Conservation (phyloP, 2,797 vertebrate species). For the Pangasius djambal region DNA sequence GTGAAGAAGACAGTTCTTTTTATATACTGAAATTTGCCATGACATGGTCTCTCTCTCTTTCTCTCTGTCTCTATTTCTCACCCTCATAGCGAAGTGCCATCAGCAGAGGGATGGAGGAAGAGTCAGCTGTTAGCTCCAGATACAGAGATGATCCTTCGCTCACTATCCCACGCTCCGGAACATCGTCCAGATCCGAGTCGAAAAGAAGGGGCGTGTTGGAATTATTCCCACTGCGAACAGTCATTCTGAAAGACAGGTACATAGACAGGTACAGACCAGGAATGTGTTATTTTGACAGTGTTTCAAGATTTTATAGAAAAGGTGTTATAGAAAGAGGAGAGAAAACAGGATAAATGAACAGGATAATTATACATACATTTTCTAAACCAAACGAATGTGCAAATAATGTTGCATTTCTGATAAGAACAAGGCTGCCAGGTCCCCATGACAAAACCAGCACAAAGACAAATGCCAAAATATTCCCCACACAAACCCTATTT, state of each 20-base stretch:
- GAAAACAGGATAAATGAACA: neutral
- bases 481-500: neutral
- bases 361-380: neutral
- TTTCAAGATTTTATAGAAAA: neutral
- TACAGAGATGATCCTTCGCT: slow-evolving; percentile 86
- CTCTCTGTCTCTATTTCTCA: slow-evolving; percentile 61
- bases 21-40: slow-evolving; percentile 11
- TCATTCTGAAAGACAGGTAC: slow-evolving; percentile 72
- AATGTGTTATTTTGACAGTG: neutral
- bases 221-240: slow-evolving; percentile 86
- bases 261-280: neutral
- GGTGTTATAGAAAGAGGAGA: neutral
- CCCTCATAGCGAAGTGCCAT: slow-evolving; percentile 90
- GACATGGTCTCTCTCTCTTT: neutral
- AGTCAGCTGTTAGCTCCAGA: slow-evolving; percentile 88
- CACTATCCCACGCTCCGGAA: slow-evolving; percentile 86
- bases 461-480: neutral
- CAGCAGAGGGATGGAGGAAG: slow-evolving; percentile 85
- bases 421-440: neutral
- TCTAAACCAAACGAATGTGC: neutral
- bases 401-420: neutral
- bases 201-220: slow-evolving; percentile 83
- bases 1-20: slow-evolving; percentile 1
- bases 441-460: neutral
- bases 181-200: slow-evolving; percentile 89